phyloP scores from a whole-genome alignment of 2,888 invertebrate genomes.

The Nezara viridula region DNA sequence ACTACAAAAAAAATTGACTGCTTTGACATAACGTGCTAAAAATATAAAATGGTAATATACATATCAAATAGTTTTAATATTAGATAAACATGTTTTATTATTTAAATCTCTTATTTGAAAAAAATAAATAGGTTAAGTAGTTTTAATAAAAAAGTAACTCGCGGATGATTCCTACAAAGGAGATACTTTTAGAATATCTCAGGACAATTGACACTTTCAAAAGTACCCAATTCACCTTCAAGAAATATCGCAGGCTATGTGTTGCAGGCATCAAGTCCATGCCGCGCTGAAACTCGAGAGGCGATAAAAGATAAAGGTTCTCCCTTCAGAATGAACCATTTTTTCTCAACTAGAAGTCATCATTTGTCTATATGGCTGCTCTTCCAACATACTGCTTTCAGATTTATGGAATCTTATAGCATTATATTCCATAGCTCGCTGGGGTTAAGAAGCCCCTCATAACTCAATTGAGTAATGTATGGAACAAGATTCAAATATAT shows the following conservation, averaged over 20 bases:
- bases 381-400: background rate
- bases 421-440: background rate
- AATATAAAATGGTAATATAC: too few relatives aligned
- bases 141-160: too few relatives aligned
- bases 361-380: slow-evolving; percentile 1
- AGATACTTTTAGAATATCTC: background rate
- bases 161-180: too few relatives aligned
- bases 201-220: background rate
- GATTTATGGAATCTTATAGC: background rate
- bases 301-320: background rate
- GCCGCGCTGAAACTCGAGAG: background rate
- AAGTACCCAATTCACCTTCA: background rate
- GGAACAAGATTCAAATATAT: background rate
- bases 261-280: background rate
- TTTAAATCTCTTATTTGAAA: too few relatives aligned
- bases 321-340: background rate
- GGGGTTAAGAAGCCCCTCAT: background rate
- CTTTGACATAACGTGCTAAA: too few relatives aligned
- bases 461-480: background rate
- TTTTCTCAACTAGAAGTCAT: background rate
- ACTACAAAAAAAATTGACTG: too few relatives aligned
- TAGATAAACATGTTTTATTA: too few relatives aligned
- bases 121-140: too few relatives aligned
- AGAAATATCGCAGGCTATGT: background rate
- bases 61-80: too few relatives aligned